These are phyloP conservation scores for Trachelus iudaicus DNA, from an alignment of 2,888 invertebrate genomes.

Conservation along the genomic window DNA sequence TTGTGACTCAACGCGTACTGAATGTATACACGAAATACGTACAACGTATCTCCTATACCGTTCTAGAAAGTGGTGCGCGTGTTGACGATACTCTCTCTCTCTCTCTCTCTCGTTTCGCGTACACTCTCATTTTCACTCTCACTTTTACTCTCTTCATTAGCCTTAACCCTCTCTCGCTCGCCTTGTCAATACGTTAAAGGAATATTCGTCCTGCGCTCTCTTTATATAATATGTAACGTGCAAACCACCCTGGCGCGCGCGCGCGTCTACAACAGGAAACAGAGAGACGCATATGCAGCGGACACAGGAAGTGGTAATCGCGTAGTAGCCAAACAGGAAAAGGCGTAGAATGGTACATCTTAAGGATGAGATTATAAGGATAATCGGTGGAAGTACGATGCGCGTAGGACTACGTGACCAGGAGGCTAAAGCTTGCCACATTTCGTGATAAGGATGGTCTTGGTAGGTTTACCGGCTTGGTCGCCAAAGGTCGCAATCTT, in stretches of 20 bases:
- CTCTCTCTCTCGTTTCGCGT: neutral
- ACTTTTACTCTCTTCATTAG: neutral
- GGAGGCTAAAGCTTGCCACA: slow-evolving; percentile 77
- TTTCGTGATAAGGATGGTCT: slow-evolving; percentile 77
- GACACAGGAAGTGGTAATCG: slow-evolving; percentile 1
- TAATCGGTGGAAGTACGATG: neutral
- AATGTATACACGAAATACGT: neutral
- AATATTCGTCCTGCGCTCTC: neutral
- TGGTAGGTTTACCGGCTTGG: slow-evolving; percentile 81
- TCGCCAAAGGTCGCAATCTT: slow-evolving; percentile 82
- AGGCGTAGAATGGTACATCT: neutral
- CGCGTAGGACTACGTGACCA: neutral
- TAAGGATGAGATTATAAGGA: neutral
- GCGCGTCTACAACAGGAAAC: slow-evolving; percentile 10
- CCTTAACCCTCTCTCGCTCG: neutral
- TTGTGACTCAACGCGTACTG: slow-evolving; percentile 39
- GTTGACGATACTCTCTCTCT: slow-evolving; percentile 17
- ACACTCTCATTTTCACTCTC: neutral
- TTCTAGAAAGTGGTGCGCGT: slow-evolving; percentile 21
- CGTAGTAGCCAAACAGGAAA: neutral
- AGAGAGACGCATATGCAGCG: slow-evolving; percentile 13
- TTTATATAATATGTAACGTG: slow-evolving; percentile 4
- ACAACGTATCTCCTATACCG: neutral
- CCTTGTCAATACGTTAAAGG: neutral
- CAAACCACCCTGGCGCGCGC: neutral